Evolutionary conservation across 2,888 invertebrate species (phyloP), one percentile per base, ranked within the genome.

Genomic region (Rhingia rostrata): DNA sequence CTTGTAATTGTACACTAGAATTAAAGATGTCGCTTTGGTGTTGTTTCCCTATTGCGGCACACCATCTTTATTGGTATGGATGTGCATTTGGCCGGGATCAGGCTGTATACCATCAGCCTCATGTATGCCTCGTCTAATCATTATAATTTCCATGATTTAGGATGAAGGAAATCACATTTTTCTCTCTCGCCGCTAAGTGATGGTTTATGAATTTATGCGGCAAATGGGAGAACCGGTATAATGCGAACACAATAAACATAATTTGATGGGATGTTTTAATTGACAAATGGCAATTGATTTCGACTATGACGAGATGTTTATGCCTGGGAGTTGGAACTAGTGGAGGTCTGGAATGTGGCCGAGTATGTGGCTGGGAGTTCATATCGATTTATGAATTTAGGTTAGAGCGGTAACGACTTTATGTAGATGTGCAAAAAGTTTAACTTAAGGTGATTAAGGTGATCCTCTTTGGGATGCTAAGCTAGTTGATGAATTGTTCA

Each of bases 1-100:
- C 69, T 79, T 80, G 84, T 84, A 84, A 84, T 80, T 80, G 79
- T 70, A 80, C 66, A 80, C 80, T 75, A 66, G 74, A 84, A 80
- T 84, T 84, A 74, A 66, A 80, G 80, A 84, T 74, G 80, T 84
- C 84, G 74, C 84, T 74, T 56, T 51, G 78, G 63, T 51, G 83
- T 63, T 72, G 63, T 72, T 67, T 78, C 41, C 61, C 66, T 54
- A 35, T 56, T 64, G 63, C 41, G 37, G 58, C 41, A 37, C 14
- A 14, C 41, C 3, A n/a, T 43, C 66, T 78, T 72, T 72, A 72
- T 66, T 47, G 53, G 56, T 47, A 60, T 51, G 49, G 77, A 66
- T 58, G 64, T 54, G 64, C 61, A 60, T 61, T 69, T 43, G 61
- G 41, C 0, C 66, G 22, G 22, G 51, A 64, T 30, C 41, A 30